Conservation (phyloP, 2,888 invertebrate genomes). For the Hypomecis punctinalis region DNA sequence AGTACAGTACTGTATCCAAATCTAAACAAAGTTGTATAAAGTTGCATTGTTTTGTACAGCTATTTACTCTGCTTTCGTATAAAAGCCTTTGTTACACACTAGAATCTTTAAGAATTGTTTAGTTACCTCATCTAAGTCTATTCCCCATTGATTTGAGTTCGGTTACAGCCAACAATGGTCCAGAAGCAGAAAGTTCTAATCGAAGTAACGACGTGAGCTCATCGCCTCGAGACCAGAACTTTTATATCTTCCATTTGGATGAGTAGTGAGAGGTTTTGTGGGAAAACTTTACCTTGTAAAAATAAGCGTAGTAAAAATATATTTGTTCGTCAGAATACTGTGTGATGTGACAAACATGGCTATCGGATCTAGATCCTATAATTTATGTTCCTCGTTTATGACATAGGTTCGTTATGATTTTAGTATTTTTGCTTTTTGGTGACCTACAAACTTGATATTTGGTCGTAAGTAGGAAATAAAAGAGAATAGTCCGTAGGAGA, state of each 20-base stretch:
- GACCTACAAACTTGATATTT: background rate
- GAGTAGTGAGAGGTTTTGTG: conserved; percentile 41
- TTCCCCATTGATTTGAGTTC: conserved; percentile 36
- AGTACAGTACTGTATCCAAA: too few species aligned
- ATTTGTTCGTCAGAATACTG: conserved; percentile 26
- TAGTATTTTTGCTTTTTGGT: background rate
- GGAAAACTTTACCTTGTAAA: conserved; percentile 39
- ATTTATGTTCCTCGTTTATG: background rate
- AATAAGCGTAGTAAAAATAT: conserved; percentile 39
- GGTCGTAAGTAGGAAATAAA: too few species aligned
- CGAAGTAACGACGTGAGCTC: conserved; percentile 69
- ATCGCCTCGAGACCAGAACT: conserved; percentile 68
- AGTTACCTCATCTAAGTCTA: conserved; percentile 12
- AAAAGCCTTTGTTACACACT: background rate
- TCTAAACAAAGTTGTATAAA: too few species aligned
- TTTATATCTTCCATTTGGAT: conserved; percentile 63
- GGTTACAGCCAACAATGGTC: conserved; percentile 47
- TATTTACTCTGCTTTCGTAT: too few species aligned
- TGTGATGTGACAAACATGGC: conserved; percentile 24
- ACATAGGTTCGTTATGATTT: background rate
- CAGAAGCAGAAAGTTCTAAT: conserved; percentile 66
- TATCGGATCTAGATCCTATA: conserved; percentile 6
- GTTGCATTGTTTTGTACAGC: too few species aligned
- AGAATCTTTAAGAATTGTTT: conserved; percentile 5
- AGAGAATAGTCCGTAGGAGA: too few species aligned